Evolutionary conservation across 2,888 invertebrate genomes (phyloP).

Genomic region (Philaethria dido): DNA sequence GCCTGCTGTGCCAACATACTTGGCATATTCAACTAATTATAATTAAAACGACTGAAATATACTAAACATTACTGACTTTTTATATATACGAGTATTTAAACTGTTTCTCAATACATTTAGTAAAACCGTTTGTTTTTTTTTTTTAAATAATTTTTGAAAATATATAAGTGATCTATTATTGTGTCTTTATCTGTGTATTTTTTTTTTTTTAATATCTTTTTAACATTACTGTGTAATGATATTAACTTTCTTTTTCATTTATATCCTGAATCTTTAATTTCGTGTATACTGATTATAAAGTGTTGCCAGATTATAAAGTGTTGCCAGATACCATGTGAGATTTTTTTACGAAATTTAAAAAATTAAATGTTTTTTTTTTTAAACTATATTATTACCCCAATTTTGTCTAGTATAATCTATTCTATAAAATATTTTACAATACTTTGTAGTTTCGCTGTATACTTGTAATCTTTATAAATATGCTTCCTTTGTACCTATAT

Average conservation of each 20-base stretch:
- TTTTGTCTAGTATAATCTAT: slow-evolving; percentile 20
- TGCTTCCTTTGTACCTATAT: slow-evolving; percentile 26
- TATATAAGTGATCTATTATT: not conserved
- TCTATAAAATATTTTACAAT: slow-evolving; percentile 18
- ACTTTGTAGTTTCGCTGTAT: slow-evolving; percentile 15
- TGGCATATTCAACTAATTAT: slow-evolving; percentile 48
- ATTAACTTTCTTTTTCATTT: not conserved
- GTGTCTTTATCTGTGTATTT: not conserved
- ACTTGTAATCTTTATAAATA: slow-evolving; percentile 19
- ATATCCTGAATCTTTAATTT: not conserved
- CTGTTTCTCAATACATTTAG: too few species aligned
- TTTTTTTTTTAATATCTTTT: not conserved
- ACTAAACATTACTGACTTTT: slow-evolving; percentile 58
- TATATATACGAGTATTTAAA: not conserved
- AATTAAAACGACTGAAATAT: slow-evolving; percentile 58
- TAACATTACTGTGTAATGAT: slow-evolving; percentile 11
- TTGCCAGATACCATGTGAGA: slow-evolving; percentile 42
- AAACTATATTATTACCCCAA: slow-evolving; percentile 5
- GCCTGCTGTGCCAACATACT: slow-evolving; percentile 63
- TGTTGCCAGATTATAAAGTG: slow-evolving; percentile 10
- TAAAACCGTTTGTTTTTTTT: not conserved
- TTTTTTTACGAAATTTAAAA: slow-evolving; percentile 30
- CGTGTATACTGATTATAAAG: not conserved
- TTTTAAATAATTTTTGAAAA: not conserved
- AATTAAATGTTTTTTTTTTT: slow-evolving; percentile 24